Evolutionary conservation across 1,140 invertebrate genomes (phyloP).

Genomic region (Atopsyche davidsoni): DNA sequence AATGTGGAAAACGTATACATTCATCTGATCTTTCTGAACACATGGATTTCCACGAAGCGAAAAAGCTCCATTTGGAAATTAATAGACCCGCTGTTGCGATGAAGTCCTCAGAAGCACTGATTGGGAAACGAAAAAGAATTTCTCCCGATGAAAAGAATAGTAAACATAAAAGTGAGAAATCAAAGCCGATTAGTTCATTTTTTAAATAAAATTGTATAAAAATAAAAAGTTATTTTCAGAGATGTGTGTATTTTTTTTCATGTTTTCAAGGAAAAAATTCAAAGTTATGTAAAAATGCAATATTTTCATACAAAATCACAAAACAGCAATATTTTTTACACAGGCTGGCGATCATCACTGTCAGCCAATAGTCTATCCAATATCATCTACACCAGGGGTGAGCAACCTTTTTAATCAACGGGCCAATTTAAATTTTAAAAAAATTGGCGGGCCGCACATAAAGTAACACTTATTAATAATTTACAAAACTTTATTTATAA

Average conservation of each 20-base stretch:
- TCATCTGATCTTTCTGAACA: slow-evolving; percentile 56
- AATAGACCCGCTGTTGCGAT: slow-evolving; percentile 22
- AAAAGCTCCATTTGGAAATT: slow-evolving; percentile 53
- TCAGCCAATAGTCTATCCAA: no score
- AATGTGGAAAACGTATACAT: slow-evolving; percentile 57
- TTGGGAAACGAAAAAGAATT: slow-evolving; percentile 28
- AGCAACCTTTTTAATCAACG: no score
- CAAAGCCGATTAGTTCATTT: slow-evolving; percentile 3
- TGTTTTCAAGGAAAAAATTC: not conserved
- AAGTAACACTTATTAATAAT: no score
- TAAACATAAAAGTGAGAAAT: slow-evolving; percentile 7
- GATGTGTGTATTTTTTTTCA: no score
- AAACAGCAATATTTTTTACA: no score
- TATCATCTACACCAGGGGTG: no score
- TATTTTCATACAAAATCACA: no score
- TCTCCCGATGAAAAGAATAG: slow-evolving; percentile 4
- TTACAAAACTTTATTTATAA: no score
- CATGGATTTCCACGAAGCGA: slow-evolving; percentile 65
- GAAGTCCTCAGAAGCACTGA: not conserved
- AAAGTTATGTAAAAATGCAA: slow-evolving; percentile 4
- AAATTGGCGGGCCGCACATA: no score
- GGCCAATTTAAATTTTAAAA: no score
- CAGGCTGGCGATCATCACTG: no score
- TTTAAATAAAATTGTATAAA: not conserved
- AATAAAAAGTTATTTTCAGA: no score